Conservation (phyloP, 2,888 invertebrate species). For the Machimus atricapillus region DNA sequence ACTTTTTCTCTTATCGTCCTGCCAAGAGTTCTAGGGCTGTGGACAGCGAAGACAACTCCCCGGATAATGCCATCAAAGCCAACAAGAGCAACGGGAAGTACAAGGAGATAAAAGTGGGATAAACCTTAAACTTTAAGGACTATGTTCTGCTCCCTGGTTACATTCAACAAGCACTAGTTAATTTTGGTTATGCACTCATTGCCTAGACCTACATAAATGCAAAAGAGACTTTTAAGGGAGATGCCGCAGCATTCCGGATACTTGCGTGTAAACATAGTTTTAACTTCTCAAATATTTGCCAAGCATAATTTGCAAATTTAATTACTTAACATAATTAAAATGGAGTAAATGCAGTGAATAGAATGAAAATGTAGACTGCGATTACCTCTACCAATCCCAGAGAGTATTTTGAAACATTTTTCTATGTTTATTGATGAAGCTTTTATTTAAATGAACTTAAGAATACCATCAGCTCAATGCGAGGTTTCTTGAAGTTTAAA, state of each 20-base stretch:
- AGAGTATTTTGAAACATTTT: not conserved
- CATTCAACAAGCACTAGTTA: not conserved
- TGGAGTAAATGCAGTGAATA: not conserved
- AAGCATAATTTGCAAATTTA: not conserved
- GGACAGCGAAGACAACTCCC: not conserved
- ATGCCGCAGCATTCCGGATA: not conserved
- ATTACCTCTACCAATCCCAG: not conserved
- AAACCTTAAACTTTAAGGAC: not conserved
- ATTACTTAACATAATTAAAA: not conserved
- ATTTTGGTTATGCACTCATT: not conserved
- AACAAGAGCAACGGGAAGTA: not conserved
- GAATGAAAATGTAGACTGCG: not conserved
- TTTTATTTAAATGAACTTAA: not conserved
- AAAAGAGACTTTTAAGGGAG: not conserved
- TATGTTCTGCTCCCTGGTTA: not conserved
- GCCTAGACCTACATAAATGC: not conserved
- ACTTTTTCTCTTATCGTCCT: not conserved
- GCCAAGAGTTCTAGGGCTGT: not conserved
- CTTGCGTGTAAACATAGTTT: not conserved
- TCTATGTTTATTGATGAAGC: not conserved
- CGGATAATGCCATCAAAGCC: not conserved
- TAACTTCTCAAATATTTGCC: not conserved
- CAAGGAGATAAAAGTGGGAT: not conserved
- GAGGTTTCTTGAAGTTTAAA: not conserved
- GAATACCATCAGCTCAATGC: not conserved